Percentiles rank a stretch among this genome's conserved stretches.
Evolutionary conservation across 2,888 invertebrate species (phyloP).

Genomic region (Lepidocyrtoides sp.): DNA sequence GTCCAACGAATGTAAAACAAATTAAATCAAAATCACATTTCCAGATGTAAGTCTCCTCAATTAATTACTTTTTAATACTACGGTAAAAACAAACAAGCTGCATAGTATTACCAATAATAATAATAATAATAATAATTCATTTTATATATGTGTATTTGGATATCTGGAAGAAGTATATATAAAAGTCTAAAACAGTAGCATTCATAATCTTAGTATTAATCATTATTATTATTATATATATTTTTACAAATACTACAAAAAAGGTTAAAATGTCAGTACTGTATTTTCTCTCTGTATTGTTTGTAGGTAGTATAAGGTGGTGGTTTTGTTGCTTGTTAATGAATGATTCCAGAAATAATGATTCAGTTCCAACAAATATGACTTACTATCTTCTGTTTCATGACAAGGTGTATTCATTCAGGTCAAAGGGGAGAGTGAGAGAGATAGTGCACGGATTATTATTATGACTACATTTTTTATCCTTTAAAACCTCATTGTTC

Average conservation of each 20-base stretch:
- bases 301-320: neutral
- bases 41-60: neutral
- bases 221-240: neutral
- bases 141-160: neutral
- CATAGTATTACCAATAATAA: conserved; percentile 8
- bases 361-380: conserved; percentile 6
- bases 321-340: neutral
- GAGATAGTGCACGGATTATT: neutral
- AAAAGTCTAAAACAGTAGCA: conserved; percentile 13
- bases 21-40: neutral
- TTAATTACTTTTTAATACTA: conserved; percentile 46
- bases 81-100: conserved; percentile 3
- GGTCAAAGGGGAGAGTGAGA: neutral
- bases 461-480: neutral
- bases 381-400: neutral
- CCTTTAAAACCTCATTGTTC: neutral
- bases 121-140: neutral
- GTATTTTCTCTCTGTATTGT: neutral
- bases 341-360: neutral
- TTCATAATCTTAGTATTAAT: neutral
- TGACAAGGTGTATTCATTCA: neutral
- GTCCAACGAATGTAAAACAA: neutral
- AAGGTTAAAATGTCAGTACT: conserved; percentile 45
- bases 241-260: conserved; percentile 21
- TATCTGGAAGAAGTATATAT: conserved; percentile 31